Conservation (phyloP, 2,113 vertebrate species). For the Ursus arctos region DNA sequence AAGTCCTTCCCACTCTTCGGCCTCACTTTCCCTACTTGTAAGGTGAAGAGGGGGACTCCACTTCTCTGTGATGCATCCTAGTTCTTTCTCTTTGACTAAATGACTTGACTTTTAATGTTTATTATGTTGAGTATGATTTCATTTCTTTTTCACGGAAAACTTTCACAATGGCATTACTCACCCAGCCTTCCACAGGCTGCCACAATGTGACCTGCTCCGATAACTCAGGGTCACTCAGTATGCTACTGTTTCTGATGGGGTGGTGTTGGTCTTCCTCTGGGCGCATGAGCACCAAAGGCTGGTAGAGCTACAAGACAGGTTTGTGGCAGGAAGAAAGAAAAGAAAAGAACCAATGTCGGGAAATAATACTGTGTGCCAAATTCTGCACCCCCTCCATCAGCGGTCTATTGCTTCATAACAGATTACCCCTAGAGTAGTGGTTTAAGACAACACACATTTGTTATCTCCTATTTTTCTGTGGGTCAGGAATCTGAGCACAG, state of each 20-base stretch:
- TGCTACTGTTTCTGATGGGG: background rate
- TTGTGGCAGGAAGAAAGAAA: background rate
- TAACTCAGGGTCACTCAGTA: background rate
- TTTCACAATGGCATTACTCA: background rate
- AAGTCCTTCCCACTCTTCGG: background rate
- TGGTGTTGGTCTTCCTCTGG: background rate
- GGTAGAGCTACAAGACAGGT: background rate
- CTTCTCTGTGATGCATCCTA: background rate
- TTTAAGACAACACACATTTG: background rate
- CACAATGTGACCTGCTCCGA: background rate
- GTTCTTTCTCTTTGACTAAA: background rate
- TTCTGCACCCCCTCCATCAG: background rate
- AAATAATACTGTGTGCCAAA: background rate
- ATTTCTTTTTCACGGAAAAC: background rate
- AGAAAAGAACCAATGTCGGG: background rate
- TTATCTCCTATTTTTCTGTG: background rate
- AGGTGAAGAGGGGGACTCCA: background rate
- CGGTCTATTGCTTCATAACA: background rate
- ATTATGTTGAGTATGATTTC: background rate
- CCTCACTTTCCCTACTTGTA: background rate
- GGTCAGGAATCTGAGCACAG: background rate
- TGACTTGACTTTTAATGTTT: background rate
- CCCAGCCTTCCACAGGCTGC: background rate
- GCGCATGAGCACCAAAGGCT: background rate
- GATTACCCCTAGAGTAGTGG: background rate